Conservation (phyloP, 1,140 invertebrate genomes). For the Babylonia areolata region DNA sequence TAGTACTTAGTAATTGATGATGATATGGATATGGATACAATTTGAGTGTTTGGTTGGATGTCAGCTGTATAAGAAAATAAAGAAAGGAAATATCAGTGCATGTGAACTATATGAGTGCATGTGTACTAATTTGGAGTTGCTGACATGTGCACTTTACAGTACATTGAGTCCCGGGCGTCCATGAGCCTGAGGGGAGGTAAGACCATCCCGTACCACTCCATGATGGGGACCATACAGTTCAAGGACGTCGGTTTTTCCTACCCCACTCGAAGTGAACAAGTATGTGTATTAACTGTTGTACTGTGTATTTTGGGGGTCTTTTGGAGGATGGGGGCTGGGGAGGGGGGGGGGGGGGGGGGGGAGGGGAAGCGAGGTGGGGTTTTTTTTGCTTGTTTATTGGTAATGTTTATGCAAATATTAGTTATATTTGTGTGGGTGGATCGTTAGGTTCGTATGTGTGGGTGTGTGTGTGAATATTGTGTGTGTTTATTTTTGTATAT, state of each 20-base stretch:
- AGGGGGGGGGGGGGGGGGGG: too few species aligned
- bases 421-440: not conserved
- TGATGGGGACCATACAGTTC: conserved; percentile 91
- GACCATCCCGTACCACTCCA: conserved; percentile 83
- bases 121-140: too few species aligned
- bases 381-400: not conserved
- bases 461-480: not conserved
- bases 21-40: too few species aligned
- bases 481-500: not conserved
- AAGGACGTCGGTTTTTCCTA: conserved; percentile 88
- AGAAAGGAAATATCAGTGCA: too few species aligned
- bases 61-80: too few species aligned
- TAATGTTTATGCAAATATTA: not conserved
- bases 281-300: conserved; percentile 63
- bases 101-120: too few species aligned
- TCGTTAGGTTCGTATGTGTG: not conserved
- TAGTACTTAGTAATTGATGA: too few species aligned
- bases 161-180: conserved; percentile 84
- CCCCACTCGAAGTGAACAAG: conserved; percentile 88
- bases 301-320: not conserved
- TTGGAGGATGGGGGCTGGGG: too few species aligned
- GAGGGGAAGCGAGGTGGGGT: not conserved
- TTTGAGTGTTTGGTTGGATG: too few species aligned
- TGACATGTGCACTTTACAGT: conserved; percentile 78
- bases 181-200: conserved; percentile 85